Conservation (phyloP, 2,113 vertebrate genomes). For the Nerophis ophidion region DNA sequence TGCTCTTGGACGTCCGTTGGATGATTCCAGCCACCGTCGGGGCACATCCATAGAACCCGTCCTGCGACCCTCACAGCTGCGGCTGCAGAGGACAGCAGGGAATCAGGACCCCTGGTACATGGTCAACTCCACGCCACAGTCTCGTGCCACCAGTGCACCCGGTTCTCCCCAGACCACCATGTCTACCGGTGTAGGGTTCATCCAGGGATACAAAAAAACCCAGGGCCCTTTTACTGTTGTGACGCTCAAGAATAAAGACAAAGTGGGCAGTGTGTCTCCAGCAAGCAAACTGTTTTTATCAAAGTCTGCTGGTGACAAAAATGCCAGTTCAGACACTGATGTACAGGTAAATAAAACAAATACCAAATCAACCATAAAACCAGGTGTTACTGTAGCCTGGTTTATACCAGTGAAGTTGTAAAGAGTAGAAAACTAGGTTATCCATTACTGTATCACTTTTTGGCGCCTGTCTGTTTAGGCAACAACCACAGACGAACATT, state of each 20-base stretch:
- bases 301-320: constrained; percentile 36
- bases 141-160: constrained; percentile 49
- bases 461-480: too few relatives aligned
- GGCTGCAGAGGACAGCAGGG: constrained; percentile 61
- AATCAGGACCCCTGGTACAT: constrained; percentile 53
- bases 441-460: background rate
- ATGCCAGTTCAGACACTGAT: constrained; percentile 42
- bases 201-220: constrained; percentile 51
- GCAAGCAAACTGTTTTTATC: constrained; percentile 40
- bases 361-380: background rate
- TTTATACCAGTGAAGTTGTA: background rate
- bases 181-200: constrained; percentile 36
- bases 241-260: constrained; percentile 44
- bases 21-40: constrained; percentile 66
- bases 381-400: background rate
- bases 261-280: constrained; percentile 29
- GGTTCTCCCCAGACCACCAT: constrained; percentile 62
- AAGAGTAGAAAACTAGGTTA: background rate
- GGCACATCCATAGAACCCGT: constrained; percentile 83
- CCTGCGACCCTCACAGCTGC: constrained; percentile 78
- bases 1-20: constrained; percentile 68
- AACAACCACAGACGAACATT: too few relatives aligned
- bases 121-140: constrained; percentile 29
- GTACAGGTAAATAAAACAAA: constrained; percentile 57
- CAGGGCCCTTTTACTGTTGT: constrained; percentile 54